Evolutionary conservation across 1,140 invertebrate genomes (phyloP).

Genomic region (Drosophila tani): DNA sequence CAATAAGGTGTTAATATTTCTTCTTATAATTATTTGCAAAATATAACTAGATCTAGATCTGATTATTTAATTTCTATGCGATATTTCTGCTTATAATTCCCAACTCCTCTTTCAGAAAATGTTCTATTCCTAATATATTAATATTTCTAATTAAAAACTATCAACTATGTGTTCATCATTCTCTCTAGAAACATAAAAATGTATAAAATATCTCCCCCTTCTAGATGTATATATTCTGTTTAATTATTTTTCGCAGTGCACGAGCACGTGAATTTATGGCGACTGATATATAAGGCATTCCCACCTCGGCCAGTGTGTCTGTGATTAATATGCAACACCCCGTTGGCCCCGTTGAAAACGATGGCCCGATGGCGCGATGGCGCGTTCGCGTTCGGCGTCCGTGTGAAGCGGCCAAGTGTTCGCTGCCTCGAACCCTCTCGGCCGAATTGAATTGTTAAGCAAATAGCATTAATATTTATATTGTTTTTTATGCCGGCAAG

Average conservation of each 20-base stretch:
- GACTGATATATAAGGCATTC: slow-evolving; percentile 33
- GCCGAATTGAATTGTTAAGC: slow-evolving; percentile 78
- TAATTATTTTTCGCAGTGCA: slow-evolving; percentile 4
- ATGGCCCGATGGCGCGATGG: slow-evolving; percentile 8
- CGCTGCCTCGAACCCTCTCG: slow-evolving; percentile 30
- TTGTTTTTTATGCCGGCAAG: slow-evolving; percentile 52
- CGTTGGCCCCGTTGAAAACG: slow-evolving; percentile 37
- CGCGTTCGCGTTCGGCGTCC: slow-evolving; percentile 23
- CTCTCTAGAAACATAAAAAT: background rate
- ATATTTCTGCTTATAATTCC: background rate
- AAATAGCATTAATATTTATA: slow-evolving; percentile 84
- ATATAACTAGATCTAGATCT: too few relatives aligned
- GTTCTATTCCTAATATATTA: background rate
- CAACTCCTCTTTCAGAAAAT: background rate
- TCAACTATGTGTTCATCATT: background rate
- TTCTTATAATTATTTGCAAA: too few relatives aligned
- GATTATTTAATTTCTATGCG: too few relatives aligned
- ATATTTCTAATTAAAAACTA: background rate
- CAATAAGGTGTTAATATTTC: too few relatives aligned
- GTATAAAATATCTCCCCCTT: background rate
- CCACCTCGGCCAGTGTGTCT: slow-evolving; percentile 25
- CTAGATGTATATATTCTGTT: background rate
- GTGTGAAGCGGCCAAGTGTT: slow-evolving; percentile 76
- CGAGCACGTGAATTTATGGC: slow-evolving; percentile 32
- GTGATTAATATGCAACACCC: slow-evolving; percentile 80